Conservation (phyloP, 2,113 vertebrate genomes). For the Oncorhynchus kisutch region DNA sequence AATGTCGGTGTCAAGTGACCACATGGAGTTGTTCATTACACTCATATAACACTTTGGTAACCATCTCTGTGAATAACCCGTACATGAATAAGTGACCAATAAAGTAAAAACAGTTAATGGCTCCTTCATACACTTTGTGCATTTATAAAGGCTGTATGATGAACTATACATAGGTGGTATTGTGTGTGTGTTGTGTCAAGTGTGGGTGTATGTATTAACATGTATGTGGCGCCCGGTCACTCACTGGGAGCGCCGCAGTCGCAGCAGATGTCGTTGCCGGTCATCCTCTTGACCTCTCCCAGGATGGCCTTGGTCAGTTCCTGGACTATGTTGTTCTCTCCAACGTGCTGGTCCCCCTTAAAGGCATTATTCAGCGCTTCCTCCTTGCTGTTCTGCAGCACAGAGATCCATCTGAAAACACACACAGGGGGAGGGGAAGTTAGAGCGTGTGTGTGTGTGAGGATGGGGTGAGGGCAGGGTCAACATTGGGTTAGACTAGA, state of each 20-base stretch:
- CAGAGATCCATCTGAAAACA: conserved; percentile 91
- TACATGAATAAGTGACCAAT: too few species aligned
- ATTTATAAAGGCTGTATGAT: too few species aligned
- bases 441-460: neutral
- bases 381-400: conserved; percentile 98
- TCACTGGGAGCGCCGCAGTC: conserved; percentile 96
- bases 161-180: too few species aligned
- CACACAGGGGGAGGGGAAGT: neutral
- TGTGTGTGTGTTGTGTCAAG: neutral
- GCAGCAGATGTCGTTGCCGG: conserved; percentile 93
- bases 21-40: too few species aligned
- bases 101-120: too few species aligned
- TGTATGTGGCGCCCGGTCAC: conserved; percentile 27
- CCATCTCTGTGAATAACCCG: too few species aligned
- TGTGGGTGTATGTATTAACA: neutral
- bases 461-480: neutral
- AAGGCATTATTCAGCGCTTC: conserved; percentile 97
- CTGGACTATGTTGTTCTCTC: conserved; percentile 98
- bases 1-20: too few species aligned
- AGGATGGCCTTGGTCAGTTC: conserved; percentile 97
- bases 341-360: conserved; percentile 92
- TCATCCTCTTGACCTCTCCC: conserved; percentile 93
- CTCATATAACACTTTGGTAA: too few species aligned
- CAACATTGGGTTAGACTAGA: neutral
- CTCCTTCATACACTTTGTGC: too few species aligned